These are phyloP conservation scores for Entosphenus tridentatus DNA, from an alignment of 2,113 vertebrate species.

Conservation along the genomic window DNA sequence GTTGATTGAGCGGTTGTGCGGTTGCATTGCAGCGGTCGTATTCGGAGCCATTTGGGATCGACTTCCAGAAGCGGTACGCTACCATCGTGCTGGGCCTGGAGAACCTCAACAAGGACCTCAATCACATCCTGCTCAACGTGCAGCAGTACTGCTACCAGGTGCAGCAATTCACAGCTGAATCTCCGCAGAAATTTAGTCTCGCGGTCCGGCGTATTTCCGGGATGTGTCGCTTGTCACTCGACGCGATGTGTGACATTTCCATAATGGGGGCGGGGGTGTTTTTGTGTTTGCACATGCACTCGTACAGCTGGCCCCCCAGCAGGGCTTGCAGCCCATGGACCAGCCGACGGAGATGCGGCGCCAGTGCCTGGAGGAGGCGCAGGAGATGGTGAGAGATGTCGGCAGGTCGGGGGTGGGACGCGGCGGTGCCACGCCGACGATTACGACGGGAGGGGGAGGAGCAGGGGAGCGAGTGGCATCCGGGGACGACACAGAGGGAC, in stretches of 20 bases:
- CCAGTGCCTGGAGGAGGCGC: slow-evolving; percentile 70
- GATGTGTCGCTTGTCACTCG: too few relatives aligned
- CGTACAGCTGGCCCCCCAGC: slow-evolving; percentile 66
- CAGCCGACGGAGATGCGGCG: slow-evolving; percentile 60
- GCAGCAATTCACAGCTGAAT: slow-evolving; percentile 9
- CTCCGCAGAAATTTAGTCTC: too few relatives aligned
- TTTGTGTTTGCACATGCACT: rapidly evolving
- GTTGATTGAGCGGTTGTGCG: too few relatives aligned
- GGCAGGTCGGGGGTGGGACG: too few relatives aligned
- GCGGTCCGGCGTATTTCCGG: too few relatives aligned
- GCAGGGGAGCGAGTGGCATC: slow-evolving; percentile 6
- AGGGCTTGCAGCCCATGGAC: slow-evolving; percentile 66
- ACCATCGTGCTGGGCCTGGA: slow-evolving; percentile 81
- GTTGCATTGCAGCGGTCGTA: slow-evolving; percentile 53
- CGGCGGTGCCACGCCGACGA: too few relatives aligned
- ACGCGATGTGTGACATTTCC: too few relatives aligned
- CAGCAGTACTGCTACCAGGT: slow-evolving; percentile 90
- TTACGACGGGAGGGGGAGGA: too few relatives aligned
- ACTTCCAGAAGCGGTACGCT: slow-evolving; percentile 83
- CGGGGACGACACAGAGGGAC: slow-evolving; percentile 40
- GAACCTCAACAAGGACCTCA: slow-evolving; percentile 86
- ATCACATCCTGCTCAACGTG: slow-evolving; percentile 86
- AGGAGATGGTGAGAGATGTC: slow-evolving; percentile 41
- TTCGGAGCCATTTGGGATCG: slow-evolving; percentile 56
- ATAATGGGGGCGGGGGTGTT: background rate